Base-by-base conservation (phyloP, 2,113 vertebrate genomes). In the Glaucidium brasilianum region DNA sequence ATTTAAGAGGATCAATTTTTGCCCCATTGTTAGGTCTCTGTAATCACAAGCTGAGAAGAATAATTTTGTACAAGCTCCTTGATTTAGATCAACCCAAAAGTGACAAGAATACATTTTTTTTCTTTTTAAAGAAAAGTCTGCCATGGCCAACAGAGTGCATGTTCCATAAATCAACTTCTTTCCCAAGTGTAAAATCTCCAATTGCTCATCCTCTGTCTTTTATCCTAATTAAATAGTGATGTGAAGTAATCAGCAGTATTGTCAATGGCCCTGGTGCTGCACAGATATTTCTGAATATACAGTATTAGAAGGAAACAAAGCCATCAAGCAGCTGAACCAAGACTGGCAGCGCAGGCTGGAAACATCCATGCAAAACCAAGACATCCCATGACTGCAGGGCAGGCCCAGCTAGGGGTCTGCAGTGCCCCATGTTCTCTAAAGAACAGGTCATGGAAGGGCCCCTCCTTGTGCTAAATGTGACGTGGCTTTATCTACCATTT, bases 151-250 rank as follows among this genome's bases (percentile, higher is more conserved):
- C n/a, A 59, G 29, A 67, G 30, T 74, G 87, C 92, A 73, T 78
- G 77, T 74, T 75, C 73, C 50, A 60, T 67, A 88, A 92, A 95
- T 94, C 72, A 60, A 47, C 93, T 92, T 83, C 47, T 84, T 88
- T 87, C 60, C 86, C 76, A 72, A 37, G 50, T 85, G 82, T 92
- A 85, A 94, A 88, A 89, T 50, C 86, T 64, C 58, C 41, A 30
- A 23, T 47, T 74, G 80, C 78, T 95, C 81, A 22, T 80, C 55
- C 85, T 4, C 5, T 30, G 30, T 60, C 83, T 91, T 95, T 92
- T 74, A 93, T 58, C 64, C 87, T 90, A 94, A 96, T 97, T 96
- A 97, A 96, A 79, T 6, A 94, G 73, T 25, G 59, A 86, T 85
- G 77, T 67, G 75, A 91, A 92, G 73, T 79, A 94, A 96, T 97